Evolutionary conservation across 1,140 invertebrate genomes (phyloP).

Genomic region (Centruroides sculpturatus): DNA sequence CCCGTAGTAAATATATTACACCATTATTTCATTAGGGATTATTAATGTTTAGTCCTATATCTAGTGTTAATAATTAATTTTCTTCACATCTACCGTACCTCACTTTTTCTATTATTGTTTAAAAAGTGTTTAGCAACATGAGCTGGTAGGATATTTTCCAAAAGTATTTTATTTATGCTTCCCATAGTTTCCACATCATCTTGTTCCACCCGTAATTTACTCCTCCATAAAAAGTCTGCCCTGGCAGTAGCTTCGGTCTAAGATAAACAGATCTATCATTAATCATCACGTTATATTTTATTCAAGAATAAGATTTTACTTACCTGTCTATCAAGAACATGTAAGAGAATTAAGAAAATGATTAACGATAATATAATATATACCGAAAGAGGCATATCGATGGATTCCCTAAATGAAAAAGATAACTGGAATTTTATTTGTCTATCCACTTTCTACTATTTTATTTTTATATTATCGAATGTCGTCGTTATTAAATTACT

Average conservation of each 20-base stretch:
- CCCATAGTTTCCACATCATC: conserved; percentile 89
- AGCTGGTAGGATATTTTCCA: conserved; percentile 92
- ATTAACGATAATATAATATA: conserved; percentile 10
- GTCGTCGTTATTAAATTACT: conserved; percentile 27
- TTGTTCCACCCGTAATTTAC: conserved; percentile 77
- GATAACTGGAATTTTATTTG: no score
- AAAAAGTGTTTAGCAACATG: conserved; percentile 92
- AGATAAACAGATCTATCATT: neutral
- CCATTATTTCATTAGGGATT: no score
- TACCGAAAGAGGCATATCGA: conserved; percentile 37
- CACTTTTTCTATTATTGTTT: conserved; percentile 39
- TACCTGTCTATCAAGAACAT: conserved; percentile 62
- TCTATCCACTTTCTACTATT: no score
- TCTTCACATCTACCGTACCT: conserved; percentile 30
- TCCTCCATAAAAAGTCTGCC: conserved; percentile 82
- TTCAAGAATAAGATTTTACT: neutral
- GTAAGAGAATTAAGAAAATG: conserved; percentile 43
- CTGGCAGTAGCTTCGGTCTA: conserved; percentile 62
- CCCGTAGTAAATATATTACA: no score
- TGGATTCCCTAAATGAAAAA: neutral
- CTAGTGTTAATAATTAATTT: no score
- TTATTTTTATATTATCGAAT: no score
- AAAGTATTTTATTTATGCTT: conserved; percentile 79
- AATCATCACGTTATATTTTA: neutral
- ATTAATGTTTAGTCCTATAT: no score